Base-by-base conservation (phyloP, 2,888 invertebrate species). In the Parnassius glacialis region DNA sequence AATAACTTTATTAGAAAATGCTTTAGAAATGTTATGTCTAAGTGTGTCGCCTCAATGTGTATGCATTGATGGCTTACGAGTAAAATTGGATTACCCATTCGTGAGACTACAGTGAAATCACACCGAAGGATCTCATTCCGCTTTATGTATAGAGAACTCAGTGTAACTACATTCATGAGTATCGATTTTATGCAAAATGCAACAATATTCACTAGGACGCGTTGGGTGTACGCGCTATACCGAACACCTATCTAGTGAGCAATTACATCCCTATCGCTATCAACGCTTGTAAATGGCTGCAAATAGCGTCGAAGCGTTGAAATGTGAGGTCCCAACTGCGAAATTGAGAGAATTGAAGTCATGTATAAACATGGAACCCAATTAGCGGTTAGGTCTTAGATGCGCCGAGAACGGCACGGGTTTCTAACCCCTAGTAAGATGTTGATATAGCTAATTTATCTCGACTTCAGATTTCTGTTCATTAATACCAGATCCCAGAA, bases 161-260 rank as follows among this genome's bases (percentile, higher is more conserved):
- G 76, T 77, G 78, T 77, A 81, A 77, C 78, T 75, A 82, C 87
- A 89, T 90, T 90, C 90, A 87, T 85, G 89, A 86, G 83, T 88
- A 91, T 91, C 88, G 91, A 91, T 91, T 91, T 90, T 90, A 90
- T 91, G 90, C 90, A 91, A 90, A 91, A 88, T 90, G 87, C 89
- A 90, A 87, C 89, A 88, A 90, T 88, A 89, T 90, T 90, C 88
- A 88, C 87, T 87, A 83, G 83, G 84, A 84, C 84, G 80, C 76
- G 82, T 80, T 75, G 80, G 71, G 76, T 81, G 76, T 81, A 81
- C 79, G 77, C 82, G 81, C 79, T 74, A 74, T 80, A 78, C 74
- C 73, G 75, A 75, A 75, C 78, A 76, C 77, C 80, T 80, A 85
- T 80, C 83, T 83, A 83, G 79, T 76, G 73, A 75, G 78, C 85